These are phyloP conservation scores for Horisme vitalbata DNA, from an alignment of 2,888 invertebrate species.

Conservation along the genomic window DNA sequence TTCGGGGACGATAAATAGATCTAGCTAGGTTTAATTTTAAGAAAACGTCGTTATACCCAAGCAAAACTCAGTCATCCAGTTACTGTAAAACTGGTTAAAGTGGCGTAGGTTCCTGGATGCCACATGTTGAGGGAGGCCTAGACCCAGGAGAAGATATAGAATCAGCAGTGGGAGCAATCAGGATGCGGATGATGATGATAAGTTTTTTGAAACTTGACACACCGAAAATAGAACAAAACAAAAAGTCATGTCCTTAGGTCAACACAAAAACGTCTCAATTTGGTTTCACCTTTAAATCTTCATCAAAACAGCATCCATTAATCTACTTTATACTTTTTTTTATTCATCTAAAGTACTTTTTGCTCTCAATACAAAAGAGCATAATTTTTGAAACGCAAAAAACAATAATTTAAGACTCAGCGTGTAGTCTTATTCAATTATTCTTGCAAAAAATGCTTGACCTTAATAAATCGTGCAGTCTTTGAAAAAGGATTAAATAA, in stretches of 20 bases:
- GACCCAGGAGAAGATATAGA: too few species aligned
- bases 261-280: slow-evolving; percentile 13
- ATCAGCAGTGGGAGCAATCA: too few species aligned
- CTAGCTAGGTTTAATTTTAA: too few species aligned
- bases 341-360: slow-evolving; percentile 15
- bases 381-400: slow-evolving; percentile 23
- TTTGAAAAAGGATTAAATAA: slow-evolving; percentile 4
- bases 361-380: slow-evolving; percentile 20
- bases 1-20: too few species aligned
- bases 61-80: too few species aligned
- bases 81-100: too few species aligned
- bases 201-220: too few species aligned
- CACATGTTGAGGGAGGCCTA: too few species aligned
- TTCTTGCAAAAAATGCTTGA: slow-evolving; percentile 27
- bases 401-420: slow-evolving; percentile 27
- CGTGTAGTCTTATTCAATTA: slow-evolving; percentile 31
- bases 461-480: slow-evolving; percentile 26
- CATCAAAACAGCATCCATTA: slow-evolving; percentile 16
- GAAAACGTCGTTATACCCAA: too few species aligned
- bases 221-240: neutral
- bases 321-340: slow-evolving; percentile 19
- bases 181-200: too few species aligned
- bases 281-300: slow-evolving; percentile 20
- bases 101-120: too few species aligned
- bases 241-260: slow-evolving; percentile 16